phyloP scores from a whole-genome alignment of 2,797 vertebrate genomes.

The Lithobates pipiens region DNA sequence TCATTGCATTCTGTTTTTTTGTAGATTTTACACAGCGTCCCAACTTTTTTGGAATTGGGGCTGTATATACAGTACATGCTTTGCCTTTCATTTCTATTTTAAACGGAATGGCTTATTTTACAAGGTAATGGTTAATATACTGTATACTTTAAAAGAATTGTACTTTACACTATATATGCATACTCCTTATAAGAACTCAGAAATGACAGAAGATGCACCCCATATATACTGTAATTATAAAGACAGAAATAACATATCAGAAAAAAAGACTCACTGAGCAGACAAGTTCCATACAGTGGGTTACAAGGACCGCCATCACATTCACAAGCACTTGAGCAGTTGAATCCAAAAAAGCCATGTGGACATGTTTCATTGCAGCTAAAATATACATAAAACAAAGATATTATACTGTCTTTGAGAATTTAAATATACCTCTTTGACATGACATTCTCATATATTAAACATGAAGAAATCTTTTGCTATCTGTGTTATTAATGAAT shows the following conservation, averaged over 20 bases:
- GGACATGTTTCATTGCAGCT: slow-evolving; percentile 93
- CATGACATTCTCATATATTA: background rate
- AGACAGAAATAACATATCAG: background rate
- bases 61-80: too few relatives aligned
- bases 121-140: too few relatives aligned
- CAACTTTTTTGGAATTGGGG: too few relatives aligned
- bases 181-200: too few relatives aligned
- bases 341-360: slow-evolving; percentile 81
- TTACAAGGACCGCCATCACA: slow-evolving; percentile 83
- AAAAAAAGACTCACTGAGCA: slow-evolving; percentile 76
- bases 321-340: slow-evolving; percentile 86
- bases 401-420: background rate
- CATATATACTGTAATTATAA: background rate
- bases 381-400: slow-evolving; percentile 39
- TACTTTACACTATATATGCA: too few relatives aligned
- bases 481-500: background rate
- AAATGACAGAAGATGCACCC: too few relatives aligned
- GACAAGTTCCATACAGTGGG: slow-evolving; percentile 80
- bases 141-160: too few relatives aligned
- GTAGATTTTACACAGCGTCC: too few relatives aligned
- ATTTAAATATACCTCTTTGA: background rate
- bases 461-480: background rate
- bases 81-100: too few relatives aligned
- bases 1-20: too few relatives aligned
- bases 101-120: too few relatives aligned